Evolutionary conservation across 1,140 invertebrate genomes (phyloP).

Genomic region (Eriocheir sinensis): DNA sequence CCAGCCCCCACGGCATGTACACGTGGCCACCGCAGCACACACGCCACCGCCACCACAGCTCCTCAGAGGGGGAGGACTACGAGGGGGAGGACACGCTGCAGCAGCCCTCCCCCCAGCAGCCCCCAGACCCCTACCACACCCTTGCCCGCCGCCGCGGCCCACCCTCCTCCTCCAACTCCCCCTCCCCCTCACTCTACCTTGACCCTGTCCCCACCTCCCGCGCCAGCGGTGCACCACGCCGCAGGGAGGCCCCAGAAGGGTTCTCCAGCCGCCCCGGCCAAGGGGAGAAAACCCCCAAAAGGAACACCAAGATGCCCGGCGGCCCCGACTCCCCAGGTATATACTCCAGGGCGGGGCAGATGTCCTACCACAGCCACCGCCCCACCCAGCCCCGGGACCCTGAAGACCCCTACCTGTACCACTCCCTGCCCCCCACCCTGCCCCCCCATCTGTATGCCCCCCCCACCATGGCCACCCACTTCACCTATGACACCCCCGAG

Average conservation of each 20-base stretch:
- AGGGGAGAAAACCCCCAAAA: neutral
- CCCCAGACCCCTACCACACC: conserved; percentile 61
- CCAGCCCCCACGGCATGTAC: conserved; percentile 78
- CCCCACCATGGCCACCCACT: conserved; percentile 67
- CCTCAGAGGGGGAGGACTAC: conserved; percentile 68
- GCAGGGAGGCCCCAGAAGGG: neutral
- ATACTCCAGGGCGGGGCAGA: neutral
- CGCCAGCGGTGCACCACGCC: neutral
- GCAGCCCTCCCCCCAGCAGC: neutral
- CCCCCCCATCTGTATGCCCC: conserved; percentile 70
- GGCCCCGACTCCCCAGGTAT: neutral
- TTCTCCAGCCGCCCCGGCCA: neutral
- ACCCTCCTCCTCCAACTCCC: conserved; percentile 33
- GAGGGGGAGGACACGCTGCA: conserved; percentile 33
- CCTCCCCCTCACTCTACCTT: neutral
- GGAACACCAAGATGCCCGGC: neutral
- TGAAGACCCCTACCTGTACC: conserved; percentile 64
- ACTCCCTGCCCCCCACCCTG: conserved; percentile 67
- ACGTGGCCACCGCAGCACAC: conserved; percentile 79
- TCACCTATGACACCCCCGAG: conserved; percentile 71
- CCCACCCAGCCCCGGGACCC: conserved; percentile 39
- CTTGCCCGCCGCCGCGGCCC: conserved; percentile 31
- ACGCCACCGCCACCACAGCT: conserved; percentile 75
- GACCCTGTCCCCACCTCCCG: neutral
- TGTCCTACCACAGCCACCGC: neutral